These are phyloP conservation scores for Drosophila persimilis DNA, from an alignment of 1,140 invertebrate genomes.

Conservation along the genomic window DNA sequence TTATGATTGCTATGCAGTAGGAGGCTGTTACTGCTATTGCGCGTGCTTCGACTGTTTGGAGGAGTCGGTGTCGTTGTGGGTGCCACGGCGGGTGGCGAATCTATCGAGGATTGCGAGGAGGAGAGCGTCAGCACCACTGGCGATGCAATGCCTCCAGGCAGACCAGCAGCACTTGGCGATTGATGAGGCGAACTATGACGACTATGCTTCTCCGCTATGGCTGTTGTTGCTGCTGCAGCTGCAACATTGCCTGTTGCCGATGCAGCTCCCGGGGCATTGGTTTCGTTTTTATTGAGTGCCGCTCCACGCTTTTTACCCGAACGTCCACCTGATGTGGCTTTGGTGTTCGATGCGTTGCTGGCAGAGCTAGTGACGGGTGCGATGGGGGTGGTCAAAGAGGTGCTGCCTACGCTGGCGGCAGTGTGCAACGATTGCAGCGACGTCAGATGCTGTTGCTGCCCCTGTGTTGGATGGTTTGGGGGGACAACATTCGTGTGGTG, in stretches of 20 bases:
- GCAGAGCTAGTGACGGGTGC: slow-evolving; percentile 23
- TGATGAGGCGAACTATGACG: slow-evolving; percentile 62
- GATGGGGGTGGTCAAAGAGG: slow-evolving; percentile 24
- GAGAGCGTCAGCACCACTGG: slow-evolving; percentile 71
- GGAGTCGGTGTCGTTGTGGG: slow-evolving; percentile 16
- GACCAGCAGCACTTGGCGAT: slow-evolving; percentile 10
- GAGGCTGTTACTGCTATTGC: slow-evolving; percentile 34
- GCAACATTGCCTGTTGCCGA: slow-evolving; percentile 22
- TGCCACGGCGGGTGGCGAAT: slow-evolving; percentile 41
- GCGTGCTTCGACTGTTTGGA: slow-evolving; percentile 33
- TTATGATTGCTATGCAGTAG: slow-evolving; percentile 37
- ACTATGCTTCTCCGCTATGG: slow-evolving; percentile 54
- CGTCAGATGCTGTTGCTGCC: slow-evolving; percentile 49
- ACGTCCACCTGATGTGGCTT: slow-evolving; percentile 55
- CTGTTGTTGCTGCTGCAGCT: neutral
- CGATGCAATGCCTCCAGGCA: slow-evolving; percentile 40
- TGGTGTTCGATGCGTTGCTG: slow-evolving; percentile 26
- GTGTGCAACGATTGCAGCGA: slow-evolving; percentile 43
- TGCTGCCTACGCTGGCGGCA: slow-evolving; percentile 20
- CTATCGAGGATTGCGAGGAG: slow-evolving; percentile 62
- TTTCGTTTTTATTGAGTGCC: slow-evolving; percentile 45
- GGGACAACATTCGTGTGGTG: slow-evolving; percentile 35
- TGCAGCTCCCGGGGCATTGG: neutral
- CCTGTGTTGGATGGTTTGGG: slow-evolving; percentile 32
- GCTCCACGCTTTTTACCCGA: slow-evolving; percentile 78